A percentile compares a stretch with the other conserved stretches of the same genome.
Conservation (phyloP, 2,888 invertebrate species). For the Dryobota labecula region DNA sequence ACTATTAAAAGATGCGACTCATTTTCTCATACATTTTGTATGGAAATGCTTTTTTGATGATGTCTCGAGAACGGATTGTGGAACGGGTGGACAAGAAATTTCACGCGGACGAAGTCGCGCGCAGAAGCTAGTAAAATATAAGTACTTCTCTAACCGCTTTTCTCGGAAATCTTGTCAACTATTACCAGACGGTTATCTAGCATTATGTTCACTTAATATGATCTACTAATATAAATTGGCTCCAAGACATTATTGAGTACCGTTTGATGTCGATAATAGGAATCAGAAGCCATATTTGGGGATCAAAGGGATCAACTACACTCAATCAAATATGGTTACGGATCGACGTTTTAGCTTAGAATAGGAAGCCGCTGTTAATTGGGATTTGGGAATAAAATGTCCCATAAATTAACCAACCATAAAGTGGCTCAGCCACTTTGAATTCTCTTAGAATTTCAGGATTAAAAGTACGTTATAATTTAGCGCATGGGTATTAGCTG, state of each 20-base stretch:
- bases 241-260: slow-evolving; percentile 7
- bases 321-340: slow-evolving; percentile 23
- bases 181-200: neutral
- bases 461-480: neutral
- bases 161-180: slow-evolving; percentile 3
- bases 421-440: neutral
- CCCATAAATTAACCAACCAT: neutral
- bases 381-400: neutral
- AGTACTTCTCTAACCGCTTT: neutral
- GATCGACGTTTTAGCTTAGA: slow-evolving; percentile 15
- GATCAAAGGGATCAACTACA: slow-evolving; percentile 29
- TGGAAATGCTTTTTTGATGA: no score
- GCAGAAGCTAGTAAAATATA: no score
- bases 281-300: neutral
- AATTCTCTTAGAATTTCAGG: neutral
- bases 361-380: slow-evolving; percentile 3
- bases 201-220: slow-evolving; percentile 2
- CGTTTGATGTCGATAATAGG: slow-evolving; percentile 17
- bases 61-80: no score
- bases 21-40: no score
- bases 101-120: no score
- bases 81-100: no score
- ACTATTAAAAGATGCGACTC: no score
- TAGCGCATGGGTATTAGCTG: no score
- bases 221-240: slow-evolving; percentile 11